Evolutionary conservation across 1,140 invertebrate species (phyloP), one percentile per base, ranked within the genome.

Genomic region (Drosophila jambulina): DNA sequence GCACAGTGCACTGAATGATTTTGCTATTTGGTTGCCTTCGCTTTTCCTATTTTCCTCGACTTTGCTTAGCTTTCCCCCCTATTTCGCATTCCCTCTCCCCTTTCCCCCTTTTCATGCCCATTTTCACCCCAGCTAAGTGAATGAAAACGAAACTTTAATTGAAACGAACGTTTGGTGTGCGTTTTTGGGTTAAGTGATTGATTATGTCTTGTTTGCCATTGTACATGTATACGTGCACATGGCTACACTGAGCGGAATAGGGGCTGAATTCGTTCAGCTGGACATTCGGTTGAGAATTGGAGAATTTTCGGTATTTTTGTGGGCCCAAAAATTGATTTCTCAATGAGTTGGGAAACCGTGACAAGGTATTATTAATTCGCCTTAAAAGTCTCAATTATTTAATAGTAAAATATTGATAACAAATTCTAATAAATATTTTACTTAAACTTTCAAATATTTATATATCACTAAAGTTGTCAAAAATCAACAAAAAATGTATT

Each of bases 81-180:
- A 12, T 25, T 45, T 21, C 19, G 12, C 17, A 13, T 42, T 53
- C 9, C 7, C 17, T 3, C 7, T 27, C n/a, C 21, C 8, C 10
- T 45, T 29, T 10, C 21, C 57, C 12, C 13, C 27, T 15, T 2
- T 23, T n/a, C n/a, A 12, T 19, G 42, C 8, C 32, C 10, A 10
- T 29, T 43, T 67, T 54, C 34, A 7, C 9, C 32, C 49, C 10
- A 19, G 46, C 65, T 90, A 83, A 87, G 80, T 87, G 83, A 88
- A 88, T 88, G 85, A 90, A 88, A 88, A 54, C 69, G 85, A 90
- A 90, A 88, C 77, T 90, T 84, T 88, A 88, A 88, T 88, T 88
- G 84, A 88, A 88, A 84, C 53, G 80, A 88, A 81, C 85, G 69
- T 80, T 87, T 84, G 80, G 71, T 68, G 76, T 62, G 75, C 77